Evolutionary conservation across 2,888 invertebrate genomes (phyloP), one percentile per base, ranked within the genome.

Genomic region (Linnaemya tessellans): DNA sequence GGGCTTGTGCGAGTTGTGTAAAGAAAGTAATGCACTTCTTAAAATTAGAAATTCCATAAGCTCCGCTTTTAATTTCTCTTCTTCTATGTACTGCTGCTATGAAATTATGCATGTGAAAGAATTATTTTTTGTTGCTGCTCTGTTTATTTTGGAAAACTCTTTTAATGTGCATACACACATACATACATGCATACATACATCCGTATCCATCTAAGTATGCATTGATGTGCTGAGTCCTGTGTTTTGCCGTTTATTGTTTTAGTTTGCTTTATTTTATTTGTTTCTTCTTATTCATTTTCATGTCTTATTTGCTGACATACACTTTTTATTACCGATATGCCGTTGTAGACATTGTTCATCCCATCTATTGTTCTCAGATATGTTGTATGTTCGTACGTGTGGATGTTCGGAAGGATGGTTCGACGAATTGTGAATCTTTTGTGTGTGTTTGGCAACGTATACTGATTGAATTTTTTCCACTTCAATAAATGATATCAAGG

Each of bases 401-500:
- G 30, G 2, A 5, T 30, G 30, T 5, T 2, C 30, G 30, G 30
- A 30, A 3, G 30, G 62, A 68, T 75, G 80, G 68, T 81, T 80
- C 51, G 56, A 67, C 80, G 30, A 75, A 67, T 70, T 80, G 84
- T 62, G 62, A 80, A 73, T 80, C 80, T 84, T 84, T 84, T 84
- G 71, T 84, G 84, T 84, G 54, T 84, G 78, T 78, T 91, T 91
- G 91, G 91, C 90, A 89, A 89, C 90, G 91, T 90, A 90, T 91
- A 90, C 91, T 91, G 91, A 91, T 91, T 91, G 91, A 91, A 91
- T 91, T 90, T 89, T 89, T 91, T 91, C 91, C 91, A 89, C 90
- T 90, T 91, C 90, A 90, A 90, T 90, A 90, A 91, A 89, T 90
- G 91, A 90, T 91, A 91, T 91, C 91, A 91, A 90, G 91, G 87